These are phyloP conservation scores for Papilio aristodemus DNA, from an alignment of 1,140 invertebrate species.

Conservation along the genomic window DNA sequence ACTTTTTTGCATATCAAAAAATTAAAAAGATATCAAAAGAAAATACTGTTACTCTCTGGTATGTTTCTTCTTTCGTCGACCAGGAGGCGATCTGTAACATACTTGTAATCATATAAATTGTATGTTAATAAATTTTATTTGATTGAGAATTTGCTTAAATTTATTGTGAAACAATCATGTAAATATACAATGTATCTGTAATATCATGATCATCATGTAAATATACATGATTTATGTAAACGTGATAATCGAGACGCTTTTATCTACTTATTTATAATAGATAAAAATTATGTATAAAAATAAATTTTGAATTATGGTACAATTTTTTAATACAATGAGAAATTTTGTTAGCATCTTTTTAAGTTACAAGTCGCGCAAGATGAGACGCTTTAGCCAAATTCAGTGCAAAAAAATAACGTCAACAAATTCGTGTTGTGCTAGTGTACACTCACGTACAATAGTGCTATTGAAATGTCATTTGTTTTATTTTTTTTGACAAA, in stretches of 20 bases:
- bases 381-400: constrained; percentile 19
- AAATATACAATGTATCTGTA: constrained; percentile 30
- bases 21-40: neutral
- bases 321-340: neutral
- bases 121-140: constrained; percentile 17
- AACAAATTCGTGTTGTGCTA: constrained; percentile 16
- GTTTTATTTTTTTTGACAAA: constrained; percentile 21
- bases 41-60: constrained; percentile 32
- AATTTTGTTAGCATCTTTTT: constrained; percentile 28
- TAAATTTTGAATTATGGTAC: neutral
- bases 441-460: constrained; percentile 9
- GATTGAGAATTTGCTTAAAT: constrained; percentile 7
- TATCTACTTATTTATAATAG: neutral
- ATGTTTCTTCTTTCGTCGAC: constrained; percentile 52
- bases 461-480: constrained; percentile 45
- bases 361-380: constrained; percentile 14
- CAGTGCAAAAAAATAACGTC: constrained; percentile 21
- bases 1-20: neutral
- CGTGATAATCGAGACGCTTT: neutral
- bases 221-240: constrained; percentile 28
- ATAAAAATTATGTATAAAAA: neutral
- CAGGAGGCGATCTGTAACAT: constrained; percentile 65
- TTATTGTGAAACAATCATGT: neutral
- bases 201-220: no score
- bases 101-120: constrained; percentile 39